A percentile compares a stretch with the other conserved stretches of the same genome.
These are phyloP conservation scores for Helicoverpa zea DNA, from an alignment of 1,140 invertebrate genomes.

Conservation along the genomic window DNA sequence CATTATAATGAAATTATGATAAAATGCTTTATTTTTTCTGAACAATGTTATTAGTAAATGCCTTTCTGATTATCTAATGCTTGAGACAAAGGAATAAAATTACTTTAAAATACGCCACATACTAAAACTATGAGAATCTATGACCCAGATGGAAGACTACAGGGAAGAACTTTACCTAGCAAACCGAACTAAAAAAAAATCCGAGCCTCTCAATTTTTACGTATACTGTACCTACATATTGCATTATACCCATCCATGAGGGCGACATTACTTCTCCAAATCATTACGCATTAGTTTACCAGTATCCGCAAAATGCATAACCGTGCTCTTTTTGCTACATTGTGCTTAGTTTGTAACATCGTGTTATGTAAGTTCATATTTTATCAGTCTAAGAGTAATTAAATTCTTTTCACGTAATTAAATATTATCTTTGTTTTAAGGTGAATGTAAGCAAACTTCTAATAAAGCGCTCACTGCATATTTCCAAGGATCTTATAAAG, in stretches of 20 bases:
- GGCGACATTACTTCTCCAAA: background rate
- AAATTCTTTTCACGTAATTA: background rate
- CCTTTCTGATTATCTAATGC: no score
- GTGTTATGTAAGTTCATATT: slow-evolving; percentile 50
- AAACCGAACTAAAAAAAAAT: background rate
- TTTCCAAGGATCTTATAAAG: slow-evolving; percentile 64
- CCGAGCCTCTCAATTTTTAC: background rate
- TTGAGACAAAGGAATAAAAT: no score
- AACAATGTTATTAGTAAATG: no score
- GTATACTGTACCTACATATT: slow-evolving; percentile 15
- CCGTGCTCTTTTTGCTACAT: slow-evolving; percentile 44
- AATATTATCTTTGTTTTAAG: slow-evolving; percentile 5
- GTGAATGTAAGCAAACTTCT: slow-evolving; percentile 12
- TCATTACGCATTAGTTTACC: slow-evolving; percentile 16
- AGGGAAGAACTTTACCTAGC: no score
- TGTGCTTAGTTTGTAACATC: slow-evolving; percentile 36
- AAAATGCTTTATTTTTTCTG: no score
- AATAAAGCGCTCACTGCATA: slow-evolving; percentile 45
- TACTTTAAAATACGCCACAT: no score
- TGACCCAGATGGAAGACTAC: no score
- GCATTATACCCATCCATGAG: background rate
- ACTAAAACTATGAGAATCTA: no score
- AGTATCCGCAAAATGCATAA: slow-evolving; percentile 55
- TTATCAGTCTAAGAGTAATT: background rate
- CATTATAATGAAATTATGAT: no score